phyloP scores from a whole-genome alignment of 2,113 vertebrate genomes.

The Laticauda colubrina region DNA sequence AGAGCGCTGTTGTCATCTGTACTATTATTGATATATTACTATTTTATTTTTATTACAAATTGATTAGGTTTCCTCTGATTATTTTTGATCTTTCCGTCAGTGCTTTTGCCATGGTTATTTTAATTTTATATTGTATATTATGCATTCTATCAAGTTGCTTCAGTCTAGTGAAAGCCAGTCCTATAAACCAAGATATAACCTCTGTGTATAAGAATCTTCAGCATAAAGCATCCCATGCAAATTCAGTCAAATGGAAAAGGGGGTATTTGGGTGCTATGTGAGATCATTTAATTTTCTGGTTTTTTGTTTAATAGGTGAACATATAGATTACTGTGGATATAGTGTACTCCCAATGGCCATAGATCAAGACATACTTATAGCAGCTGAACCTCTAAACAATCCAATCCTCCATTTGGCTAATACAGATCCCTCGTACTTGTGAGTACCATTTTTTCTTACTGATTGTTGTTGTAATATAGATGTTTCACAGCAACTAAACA shows the following conservation, averaged over 20 bases:
- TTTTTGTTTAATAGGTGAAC: constrained; percentile 82
- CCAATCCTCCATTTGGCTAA: constrained; percentile 83
- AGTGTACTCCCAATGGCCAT: constrained; percentile 97
- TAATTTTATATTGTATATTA: not conserved
- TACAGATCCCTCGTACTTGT: constrained; percentile 82
- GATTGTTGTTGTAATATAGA: not conserved
- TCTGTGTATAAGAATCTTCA: not conserved
- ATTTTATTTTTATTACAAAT: not conserved
- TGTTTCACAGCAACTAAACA: not conserved
- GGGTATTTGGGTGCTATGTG: not conserved
- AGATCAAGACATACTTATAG: constrained; percentile 90
- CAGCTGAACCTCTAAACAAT: constrained; percentile 80
- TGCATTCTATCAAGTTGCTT: not conserved
- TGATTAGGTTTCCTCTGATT: not conserved
- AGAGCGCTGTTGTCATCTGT: not conserved
- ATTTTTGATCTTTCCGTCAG: not conserved
- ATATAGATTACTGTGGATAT: constrained; percentile 97
- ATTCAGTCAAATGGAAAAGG: not conserved
- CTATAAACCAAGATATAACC: not conserved
- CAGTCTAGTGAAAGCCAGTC: not conserved
- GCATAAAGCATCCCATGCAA: not conserved
- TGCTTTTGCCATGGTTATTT: not conserved
- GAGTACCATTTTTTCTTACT: constrained; percentile 60
- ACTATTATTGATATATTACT: not conserved
- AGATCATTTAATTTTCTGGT: constrained; percentile 21